Evolutionary conservation across 2,797 vertebrate species (phyloP).

Genomic region (Chaetophractus vellerosus): DNA sequence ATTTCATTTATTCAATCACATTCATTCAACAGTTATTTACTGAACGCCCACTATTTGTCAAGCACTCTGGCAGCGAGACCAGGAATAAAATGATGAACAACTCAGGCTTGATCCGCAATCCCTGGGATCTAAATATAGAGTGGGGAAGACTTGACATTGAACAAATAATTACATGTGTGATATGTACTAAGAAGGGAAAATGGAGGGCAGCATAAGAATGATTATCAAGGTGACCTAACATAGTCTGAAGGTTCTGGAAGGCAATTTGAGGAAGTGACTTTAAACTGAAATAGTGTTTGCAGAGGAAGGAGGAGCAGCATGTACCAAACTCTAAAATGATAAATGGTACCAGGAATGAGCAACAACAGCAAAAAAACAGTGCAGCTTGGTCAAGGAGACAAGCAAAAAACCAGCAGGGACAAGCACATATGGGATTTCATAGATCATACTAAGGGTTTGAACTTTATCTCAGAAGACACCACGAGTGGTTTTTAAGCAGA

Average conservation of each 20-base stretch:
- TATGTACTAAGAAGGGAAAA: not conserved
- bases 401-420: not conserved
- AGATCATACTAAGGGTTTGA: not conserved
- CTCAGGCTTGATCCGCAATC: not conserved
- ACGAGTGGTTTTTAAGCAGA: not conserved
- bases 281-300: not conserved
- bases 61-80: not conserved
- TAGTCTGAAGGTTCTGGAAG: not conserved
- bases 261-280: not conserved
- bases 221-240: not conserved
- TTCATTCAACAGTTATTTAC: not conserved
- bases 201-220: not conserved
- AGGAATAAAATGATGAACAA: not conserved
- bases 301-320: not conserved
- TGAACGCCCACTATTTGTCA: not conserved
- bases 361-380: not conserved
- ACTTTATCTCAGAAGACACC: not conserved
- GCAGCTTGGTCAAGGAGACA: too few species aligned
- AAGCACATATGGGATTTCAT: not conserved
- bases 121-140: not conserved
- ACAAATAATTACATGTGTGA: not conserved
- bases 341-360: not conserved
- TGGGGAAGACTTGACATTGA: not conserved
- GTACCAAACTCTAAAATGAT: not conserved
- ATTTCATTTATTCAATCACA: conserved; percentile 41